Base-by-base conservation (phyloP, 2,797 vertebrate species). In the Takifugu rubripes region DNA sequence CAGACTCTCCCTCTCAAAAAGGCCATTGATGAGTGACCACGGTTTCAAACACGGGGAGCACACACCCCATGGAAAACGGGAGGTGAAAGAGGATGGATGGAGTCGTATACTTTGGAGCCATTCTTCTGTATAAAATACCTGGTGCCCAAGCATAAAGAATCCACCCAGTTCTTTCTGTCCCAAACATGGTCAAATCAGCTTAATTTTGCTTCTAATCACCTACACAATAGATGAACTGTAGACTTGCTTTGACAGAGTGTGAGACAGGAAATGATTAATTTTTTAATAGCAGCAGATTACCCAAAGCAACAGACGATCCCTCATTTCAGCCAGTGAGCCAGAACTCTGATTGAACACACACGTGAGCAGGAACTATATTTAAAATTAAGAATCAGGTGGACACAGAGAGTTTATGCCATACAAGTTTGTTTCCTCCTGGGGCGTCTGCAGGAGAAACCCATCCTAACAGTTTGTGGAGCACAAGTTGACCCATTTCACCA, bases 1-100 rank as follows among this genome's bases (percentile, higher is more conserved):
- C 57, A 82, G 87, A 84, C 63, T 75, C 31, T 10, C 15, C 10
- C 2, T 9, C 62, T 86, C 70, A 85, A 88, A 83, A 83, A 78
- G 78, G 27, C 72, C 64, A 87, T 84, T 88, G 84, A 86, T 79
- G 61, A 71, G 61, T 76, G 31, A 52, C 43, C 2, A 51, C 52
- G 54, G 64, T 75, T 82, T 69, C 61, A 61, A 72, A 68, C 68
- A 36, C 55, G 65, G 21, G 52, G 46, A 25, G 26, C 24, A 11
- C 59, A 61, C 17, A 64, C 46, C 31, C 31, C 2, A 21, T 52
- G 46, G 45, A 53, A 6, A n/a, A 66, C 27, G 63, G 61, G 57
- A 66, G 21, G 52, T 17, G 50, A 17, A 52, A 17, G 50, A 33
- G 50, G 59, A 59, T 25, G 52, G 29, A 61, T 49, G 62, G 52